phyloP scores from a whole-genome alignment of 2,888 invertebrate genomes.

The Caenorhabditis sp. region DNA sequence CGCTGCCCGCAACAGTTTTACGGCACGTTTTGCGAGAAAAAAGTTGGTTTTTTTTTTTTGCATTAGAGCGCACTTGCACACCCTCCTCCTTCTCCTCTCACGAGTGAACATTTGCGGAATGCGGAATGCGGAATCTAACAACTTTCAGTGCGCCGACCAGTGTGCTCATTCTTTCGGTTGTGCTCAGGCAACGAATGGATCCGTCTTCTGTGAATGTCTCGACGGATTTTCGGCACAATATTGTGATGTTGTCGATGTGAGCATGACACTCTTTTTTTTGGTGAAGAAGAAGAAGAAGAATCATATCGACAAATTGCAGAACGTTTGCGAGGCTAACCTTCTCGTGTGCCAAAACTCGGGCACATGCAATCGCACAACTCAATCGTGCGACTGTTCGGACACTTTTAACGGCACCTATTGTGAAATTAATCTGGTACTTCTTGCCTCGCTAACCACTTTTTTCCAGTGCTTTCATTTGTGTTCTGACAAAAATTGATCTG shows the following conservation, averaged over 20 bases:
- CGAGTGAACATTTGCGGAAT: too few species aligned
- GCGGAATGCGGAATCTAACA: too few species aligned
- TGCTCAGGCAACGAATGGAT: constrained; percentile 1
- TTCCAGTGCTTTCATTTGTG: too few species aligned
- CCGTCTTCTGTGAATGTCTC: constrained; percentile 20
- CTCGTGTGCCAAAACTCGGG: constrained; percentile 24
- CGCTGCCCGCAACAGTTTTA: constrained; percentile 31
- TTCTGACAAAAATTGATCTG: too few species aligned
- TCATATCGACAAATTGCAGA: not conserved
- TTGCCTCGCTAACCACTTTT: too few species aligned
- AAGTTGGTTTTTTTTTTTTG: constrained; percentile 6
- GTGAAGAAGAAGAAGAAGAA: not conserved
- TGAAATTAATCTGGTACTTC: too few species aligned
- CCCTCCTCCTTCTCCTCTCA: not conserved
- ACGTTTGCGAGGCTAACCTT: constrained; percentile 22
- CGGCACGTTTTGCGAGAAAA: constrained; percentile 30
- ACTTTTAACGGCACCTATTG: constrained; percentile 17
- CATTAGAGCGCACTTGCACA: not conserved
- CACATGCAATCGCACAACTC: constrained; percentile 9
- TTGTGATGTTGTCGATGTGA: constrained; percentile 41
- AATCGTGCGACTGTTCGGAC: constrained; percentile 8
- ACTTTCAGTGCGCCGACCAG: constrained; percentile 38
- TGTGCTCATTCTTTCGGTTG: constrained; percentile 39
- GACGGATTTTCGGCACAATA: constrained; percentile 17
- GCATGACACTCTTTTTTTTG: not conserved